phyloP scores from a whole-genome alignment of 2,113 vertebrate species.

The Zosterops lateralis region DNA sequence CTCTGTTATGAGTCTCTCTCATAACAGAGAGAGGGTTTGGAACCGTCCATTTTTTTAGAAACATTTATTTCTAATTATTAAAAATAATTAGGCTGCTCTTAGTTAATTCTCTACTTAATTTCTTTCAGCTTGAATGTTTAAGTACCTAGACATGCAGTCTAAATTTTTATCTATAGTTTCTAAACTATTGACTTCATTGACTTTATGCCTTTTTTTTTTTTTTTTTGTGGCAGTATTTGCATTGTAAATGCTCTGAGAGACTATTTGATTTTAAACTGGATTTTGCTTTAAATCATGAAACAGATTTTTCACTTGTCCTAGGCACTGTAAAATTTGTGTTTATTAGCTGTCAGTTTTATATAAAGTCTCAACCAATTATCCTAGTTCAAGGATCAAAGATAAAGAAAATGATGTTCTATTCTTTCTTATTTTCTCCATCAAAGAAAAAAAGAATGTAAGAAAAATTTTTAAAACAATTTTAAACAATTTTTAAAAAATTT shows the following conservation, averaged over 20 bases:
- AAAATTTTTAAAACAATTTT: not conserved
- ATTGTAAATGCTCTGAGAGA: not conserved
- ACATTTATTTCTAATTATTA: not conserved
- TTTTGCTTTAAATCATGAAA: not conserved
- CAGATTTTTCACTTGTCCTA: not conserved
- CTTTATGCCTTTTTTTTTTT: not conserved
- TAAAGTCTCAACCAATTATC: not conserved
- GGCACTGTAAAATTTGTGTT: not conserved
- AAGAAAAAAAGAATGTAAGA: not conserved
- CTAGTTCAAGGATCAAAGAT: not conserved
- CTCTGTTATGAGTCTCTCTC: not conserved
- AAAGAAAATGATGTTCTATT: too few species aligned
- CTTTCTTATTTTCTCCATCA: not conserved
- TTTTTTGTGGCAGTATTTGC: not conserved
- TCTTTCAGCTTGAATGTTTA: not conserved
- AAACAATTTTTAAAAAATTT: not conserved
- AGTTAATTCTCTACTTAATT: not conserved
- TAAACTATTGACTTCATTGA: not conserved
- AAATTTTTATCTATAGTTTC: not conserved
- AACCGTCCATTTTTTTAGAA: not conserved
- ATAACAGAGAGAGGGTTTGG: not conserved
- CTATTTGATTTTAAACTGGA: not conserved
- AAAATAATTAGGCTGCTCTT: not conserved
- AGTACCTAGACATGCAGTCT: not conserved
- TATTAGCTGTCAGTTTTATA: not conserved